phyloP scores from a whole-genome alignment of 1,140 invertebrate genomes.

The Diplogasteroides magnus region DNA sequence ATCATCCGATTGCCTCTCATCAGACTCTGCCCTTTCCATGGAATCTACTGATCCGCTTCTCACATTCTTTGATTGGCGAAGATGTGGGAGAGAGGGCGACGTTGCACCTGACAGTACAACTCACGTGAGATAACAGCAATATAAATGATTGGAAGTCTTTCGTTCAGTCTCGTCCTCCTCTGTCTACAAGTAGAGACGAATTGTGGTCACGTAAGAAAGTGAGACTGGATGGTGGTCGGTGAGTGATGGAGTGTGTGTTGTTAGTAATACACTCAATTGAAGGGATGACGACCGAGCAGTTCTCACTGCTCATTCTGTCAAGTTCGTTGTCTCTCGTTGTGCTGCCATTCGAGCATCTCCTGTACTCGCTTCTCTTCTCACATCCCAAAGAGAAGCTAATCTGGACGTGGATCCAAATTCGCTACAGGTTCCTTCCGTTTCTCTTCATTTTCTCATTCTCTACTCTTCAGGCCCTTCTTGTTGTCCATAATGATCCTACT shows the following conservation, averaged over 20 bases:
- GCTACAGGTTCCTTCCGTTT: neutral
- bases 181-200: no score
- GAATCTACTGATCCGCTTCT: no score
- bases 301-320: neutral
- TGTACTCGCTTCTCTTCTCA: neutral
- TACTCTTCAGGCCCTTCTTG: neutral
- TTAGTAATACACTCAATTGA: neutral
- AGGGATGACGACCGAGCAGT: neutral
- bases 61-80: no score
- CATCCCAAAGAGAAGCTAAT: neutral
- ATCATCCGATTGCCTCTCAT: no score
- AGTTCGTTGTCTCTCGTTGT: neutral
- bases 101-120: no score
- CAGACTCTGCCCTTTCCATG: no score
- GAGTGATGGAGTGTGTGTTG: neutral
- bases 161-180: no score
- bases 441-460: neutral
- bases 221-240: neutral
- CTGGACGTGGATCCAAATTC: neutral
- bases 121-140: no score
- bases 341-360: neutral
- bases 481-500: neutral
- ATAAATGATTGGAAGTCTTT: no score
- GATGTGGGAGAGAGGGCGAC: no score
- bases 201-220: neutral